These are phyloP conservation scores for Sinhomidia bicolor DNA, from an alignment of 2,888 invertebrate species.

Conservation along the genomic window DNA sequence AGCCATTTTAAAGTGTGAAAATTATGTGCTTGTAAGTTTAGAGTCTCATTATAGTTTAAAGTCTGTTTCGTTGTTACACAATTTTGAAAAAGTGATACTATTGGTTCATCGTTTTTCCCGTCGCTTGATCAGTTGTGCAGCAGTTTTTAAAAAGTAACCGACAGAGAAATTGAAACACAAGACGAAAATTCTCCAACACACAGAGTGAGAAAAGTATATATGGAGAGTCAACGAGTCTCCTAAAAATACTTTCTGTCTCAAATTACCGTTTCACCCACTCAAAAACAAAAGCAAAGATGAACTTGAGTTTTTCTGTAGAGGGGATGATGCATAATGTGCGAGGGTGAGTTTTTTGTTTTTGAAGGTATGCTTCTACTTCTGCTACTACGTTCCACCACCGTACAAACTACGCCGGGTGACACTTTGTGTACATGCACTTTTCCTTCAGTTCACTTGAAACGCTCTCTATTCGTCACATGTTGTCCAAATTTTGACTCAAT, in stretches of 20 bases:
- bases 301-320: conserved; percentile 26
- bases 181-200: conserved; percentile 54
- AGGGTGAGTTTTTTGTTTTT: conserved; percentile 27
- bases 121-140: conserved; percentile 27
- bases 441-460: conserved; percentile 61
- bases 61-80: conserved; percentile 49
- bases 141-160: conserved; percentile 56
- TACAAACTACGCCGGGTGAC: conserved; percentile 48
- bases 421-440: conserved; percentile 43
- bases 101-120: conserved; percentile 5
- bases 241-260: conserved; percentile 61
- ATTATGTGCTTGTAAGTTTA: conserved; percentile 45
- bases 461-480: conserved; percentile 67
- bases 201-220: conserved; percentile 18
- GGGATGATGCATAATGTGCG: conserved; percentile 18
- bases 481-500: conserved; percentile 67
- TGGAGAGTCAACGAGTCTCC: conserved; percentile 53
- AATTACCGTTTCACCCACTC: conserved; percentile 63
- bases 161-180: conserved; percentile 61
- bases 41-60: conserved; percentile 63
- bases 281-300: conserved; percentile 9
- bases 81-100: conserved; percentile 45
- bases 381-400: neutral
- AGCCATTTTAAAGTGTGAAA: conserved; percentile 57
- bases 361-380: no score